Conservation (phyloP, 1,140 invertebrate species). For the Polyergus mexicanus region DNA sequence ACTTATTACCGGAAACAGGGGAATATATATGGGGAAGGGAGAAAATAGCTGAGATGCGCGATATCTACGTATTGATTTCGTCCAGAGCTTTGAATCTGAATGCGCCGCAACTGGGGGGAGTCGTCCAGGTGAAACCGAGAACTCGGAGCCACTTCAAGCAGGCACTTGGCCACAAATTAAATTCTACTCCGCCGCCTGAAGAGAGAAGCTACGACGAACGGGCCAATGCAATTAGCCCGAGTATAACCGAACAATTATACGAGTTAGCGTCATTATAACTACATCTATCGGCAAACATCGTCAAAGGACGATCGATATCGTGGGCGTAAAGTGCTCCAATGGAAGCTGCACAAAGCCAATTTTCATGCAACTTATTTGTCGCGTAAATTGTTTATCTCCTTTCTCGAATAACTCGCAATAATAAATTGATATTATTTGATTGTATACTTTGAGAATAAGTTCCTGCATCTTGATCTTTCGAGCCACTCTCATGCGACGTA, state of each 20-base stretch:
- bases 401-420: background rate
- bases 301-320: constrained; percentile 7
- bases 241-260: constrained; percentile 65
- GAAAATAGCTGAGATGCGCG: constrained; percentile 45
- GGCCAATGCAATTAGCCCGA: constrained; percentile 69
- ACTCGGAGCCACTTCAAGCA: constrained; percentile 21
- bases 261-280: constrained; percentile 63
- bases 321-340: constrained; percentile 11
- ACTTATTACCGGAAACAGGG: constrained; percentile 44
- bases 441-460: background rate
- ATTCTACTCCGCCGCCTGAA: constrained; percentile 53
- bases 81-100: constrained; percentile 72
- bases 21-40: background rate
- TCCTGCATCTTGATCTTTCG: background rate
- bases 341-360: background rate
- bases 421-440: background rate
- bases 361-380: background rate
- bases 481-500: background rate
- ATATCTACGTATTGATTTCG: constrained; percentile 76
- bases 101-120: constrained; percentile 57
- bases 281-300: constrained; percentile 52
- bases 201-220: constrained; percentile 17
- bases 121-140: constrained; percentile 71
- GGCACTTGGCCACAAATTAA: constrained; percentile 65
- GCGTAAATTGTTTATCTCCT: background rate